Evolutionary conservation across 2,888 invertebrate genomes (phyloP).

Genomic region (Apamea crenata): DNA sequence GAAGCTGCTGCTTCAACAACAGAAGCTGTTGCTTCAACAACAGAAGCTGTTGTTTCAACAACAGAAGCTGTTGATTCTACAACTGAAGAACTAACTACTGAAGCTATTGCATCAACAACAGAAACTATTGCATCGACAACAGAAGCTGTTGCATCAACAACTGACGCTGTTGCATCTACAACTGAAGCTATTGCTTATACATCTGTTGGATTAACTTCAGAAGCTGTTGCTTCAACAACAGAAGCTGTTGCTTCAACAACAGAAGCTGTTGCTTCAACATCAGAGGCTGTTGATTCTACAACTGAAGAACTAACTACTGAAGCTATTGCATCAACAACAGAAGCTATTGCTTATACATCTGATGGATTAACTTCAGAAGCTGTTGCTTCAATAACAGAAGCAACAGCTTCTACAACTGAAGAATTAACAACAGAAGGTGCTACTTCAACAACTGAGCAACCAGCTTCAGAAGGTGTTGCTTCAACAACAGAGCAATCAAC

Average conservation of each 20-base stretch:
- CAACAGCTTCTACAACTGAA: not conserved
- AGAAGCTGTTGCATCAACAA: not conserved
- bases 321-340: not conserved
- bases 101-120: not conserved
- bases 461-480: not conserved
- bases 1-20: too few species aligned
- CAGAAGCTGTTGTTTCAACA: not conserved
- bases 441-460: not conserved
- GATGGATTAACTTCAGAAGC: not conserved
- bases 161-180: not conserved
- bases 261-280: too few species aligned
- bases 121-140: too few species aligned
- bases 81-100: not conserved
- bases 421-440: not conserved
- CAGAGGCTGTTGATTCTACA: not conserved
- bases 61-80: not conserved
- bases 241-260: too few species aligned
- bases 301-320: not conserved
- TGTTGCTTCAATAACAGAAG: not conserved
- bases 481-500: not conserved
- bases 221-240: too few species aligned
- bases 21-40: not conserved
- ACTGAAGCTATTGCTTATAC: not conserved
- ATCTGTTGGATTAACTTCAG: too few species aligned
- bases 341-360: not conserved